Base-by-base conservation (phyloP, 2,113 vertebrate genomes). In the Larimichthys polyactis region DNA sequence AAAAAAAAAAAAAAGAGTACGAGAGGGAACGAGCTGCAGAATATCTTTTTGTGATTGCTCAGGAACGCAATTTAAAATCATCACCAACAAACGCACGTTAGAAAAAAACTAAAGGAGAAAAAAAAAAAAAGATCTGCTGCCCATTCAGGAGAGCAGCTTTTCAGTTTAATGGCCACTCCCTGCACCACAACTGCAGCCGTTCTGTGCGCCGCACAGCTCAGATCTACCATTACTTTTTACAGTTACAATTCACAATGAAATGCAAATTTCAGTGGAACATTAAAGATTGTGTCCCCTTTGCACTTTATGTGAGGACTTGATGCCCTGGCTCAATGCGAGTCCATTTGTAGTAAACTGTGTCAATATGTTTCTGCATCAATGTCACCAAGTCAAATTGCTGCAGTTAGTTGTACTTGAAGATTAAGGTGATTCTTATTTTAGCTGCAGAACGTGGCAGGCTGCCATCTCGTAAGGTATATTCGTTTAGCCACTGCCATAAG, bases 371-470 rank as follows among this genome's bases (percentile, higher is more conserved):
- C 60, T 65, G 78, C 59, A 24, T 60, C 73, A 52, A 11, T 60
- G 64, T 81, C 79, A 78, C 59, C 43, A 44, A 51, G 66, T 73
- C 20, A 48, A 55, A 76, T 48, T 14, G 24, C 67, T 54, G 44
- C 24, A 11, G 22, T 64, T 46, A 57, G 27, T 75, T 78, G 60
- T 24, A 54, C 55, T 29, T 73, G 15, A 65, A 48, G 29, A 68
- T 71, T 58, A 29, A 89, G 78, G 71, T 69, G 81, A 75, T 67
- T 81, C 71, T 63, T 79, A 54, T 81, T 75, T 76, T 75, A 71
- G 73, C 72, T 19, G 79, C 64, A 44, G 19, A 20, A 11, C 12
- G 48, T 72, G 77, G 81, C 85, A 57, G 54, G 0, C 55, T 71
- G 81, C 82, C 79, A 55, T 43, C 63, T 36, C 16, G 43, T n/a